Evolutionary conservation across 2,888 invertebrate genomes (phyloP).

Genomic region (Stenolophus ochropezus): DNA sequence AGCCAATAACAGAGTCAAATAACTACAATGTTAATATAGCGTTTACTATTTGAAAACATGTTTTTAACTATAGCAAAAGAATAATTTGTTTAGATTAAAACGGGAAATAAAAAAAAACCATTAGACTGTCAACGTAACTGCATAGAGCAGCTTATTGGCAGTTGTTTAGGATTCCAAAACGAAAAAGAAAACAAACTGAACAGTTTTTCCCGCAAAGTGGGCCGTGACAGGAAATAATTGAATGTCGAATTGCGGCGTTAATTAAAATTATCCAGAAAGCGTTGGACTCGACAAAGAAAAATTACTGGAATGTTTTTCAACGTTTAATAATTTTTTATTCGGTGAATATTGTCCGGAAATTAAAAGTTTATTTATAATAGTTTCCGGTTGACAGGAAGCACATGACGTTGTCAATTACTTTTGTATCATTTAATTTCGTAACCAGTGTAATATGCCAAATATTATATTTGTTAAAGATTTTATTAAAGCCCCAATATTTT

Average conservation of each 20-base stretch:
- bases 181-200: background rate
- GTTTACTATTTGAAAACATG: background rate
- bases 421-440: too few species aligned
- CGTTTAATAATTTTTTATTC: background rate
- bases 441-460: too few species aligned
- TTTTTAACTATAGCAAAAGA: background rate
- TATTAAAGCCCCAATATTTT: too few species aligned
- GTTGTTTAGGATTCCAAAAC: slow-evolving; percentile 31
- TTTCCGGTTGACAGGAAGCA: background rate
- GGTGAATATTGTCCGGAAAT: background rate
- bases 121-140: background rate
- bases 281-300: background rate
- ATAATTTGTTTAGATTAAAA: background rate
- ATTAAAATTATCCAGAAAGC: slow-evolving; percentile 11
- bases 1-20: background rate
- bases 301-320: background rate
- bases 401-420: too few species aligned
- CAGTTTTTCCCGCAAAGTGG: slow-evolving; percentile 3
- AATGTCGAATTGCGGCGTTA: background rate
- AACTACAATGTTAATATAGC: background rate
- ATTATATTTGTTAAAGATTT: too few species aligned
- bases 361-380: background rate
- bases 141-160: background rate
- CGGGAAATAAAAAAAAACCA: background rate
- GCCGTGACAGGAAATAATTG: slow-evolving; percentile 2